Evolutionary conservation across 2,113 vertebrate genomes (phyloP).

Genomic region (Perccottus glenii): DNA sequence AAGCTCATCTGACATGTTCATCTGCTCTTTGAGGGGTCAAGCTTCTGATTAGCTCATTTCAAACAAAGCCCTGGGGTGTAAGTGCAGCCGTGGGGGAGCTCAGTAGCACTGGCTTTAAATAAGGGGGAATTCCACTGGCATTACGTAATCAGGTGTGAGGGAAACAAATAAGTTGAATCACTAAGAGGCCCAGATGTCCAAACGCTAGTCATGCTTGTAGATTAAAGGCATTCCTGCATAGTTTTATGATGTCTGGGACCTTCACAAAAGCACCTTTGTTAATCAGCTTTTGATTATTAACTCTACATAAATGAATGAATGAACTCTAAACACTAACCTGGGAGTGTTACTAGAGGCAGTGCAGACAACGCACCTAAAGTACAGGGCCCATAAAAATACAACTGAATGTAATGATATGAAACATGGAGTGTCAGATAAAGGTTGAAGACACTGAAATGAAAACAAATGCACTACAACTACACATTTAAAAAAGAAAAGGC

Average conservation of each 20-base stretch:
- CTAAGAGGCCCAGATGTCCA: constrained; percentile 33
- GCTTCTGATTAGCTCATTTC: constrained; percentile 38
- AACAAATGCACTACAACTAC: too few species aligned
- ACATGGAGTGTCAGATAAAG: too few species aligned
- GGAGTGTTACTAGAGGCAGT: neutral
- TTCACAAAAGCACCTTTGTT: constrained; percentile 13
- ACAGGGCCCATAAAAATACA: too few species aligned
- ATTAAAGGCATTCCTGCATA: constrained; percentile 64
- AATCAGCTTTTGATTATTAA: constrained; percentile 15
- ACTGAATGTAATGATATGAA: too few species aligned
- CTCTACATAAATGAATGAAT: too few species aligned
- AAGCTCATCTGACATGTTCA: constrained; percentile 28
- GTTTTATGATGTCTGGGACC: constrained; percentile 29
- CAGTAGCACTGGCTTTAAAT: constrained; percentile 10
- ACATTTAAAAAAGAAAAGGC: too few species aligned
- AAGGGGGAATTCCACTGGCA: constrained; percentile 45
- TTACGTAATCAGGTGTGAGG: constrained; percentile 55
- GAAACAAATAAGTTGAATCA: constrained; percentile 5
- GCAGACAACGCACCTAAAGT: neutral
- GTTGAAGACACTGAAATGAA: too few species aligned
- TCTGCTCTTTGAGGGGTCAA: constrained; percentile 29
- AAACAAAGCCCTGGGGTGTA: constrained; percentile 7
- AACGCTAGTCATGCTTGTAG: neutral
- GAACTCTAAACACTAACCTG: neutral
- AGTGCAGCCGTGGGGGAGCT: neutral